Percentiles rank a stretch among this genome's conserved stretches.
These are phyloP conservation scores for Sebastes dallii DNA, from an alignment of 2,797 vertebrate genomes.

Conservation along the genomic window DNA sequence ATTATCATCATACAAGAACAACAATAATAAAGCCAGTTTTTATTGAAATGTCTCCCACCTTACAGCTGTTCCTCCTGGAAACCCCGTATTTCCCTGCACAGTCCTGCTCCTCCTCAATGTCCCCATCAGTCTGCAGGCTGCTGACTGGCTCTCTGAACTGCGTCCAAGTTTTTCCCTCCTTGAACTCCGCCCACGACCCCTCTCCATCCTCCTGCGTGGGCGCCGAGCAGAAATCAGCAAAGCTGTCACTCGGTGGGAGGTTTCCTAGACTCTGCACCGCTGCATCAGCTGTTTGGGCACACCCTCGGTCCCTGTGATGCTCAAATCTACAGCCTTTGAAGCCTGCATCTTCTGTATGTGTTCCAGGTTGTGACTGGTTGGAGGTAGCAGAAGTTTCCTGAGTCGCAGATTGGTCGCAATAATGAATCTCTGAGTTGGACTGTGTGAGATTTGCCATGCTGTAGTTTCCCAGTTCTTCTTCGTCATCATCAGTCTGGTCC, in stretches of 20 bases:
- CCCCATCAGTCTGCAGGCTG: conserved; percentile 69
- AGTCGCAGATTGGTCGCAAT: conserved; percentile 32
- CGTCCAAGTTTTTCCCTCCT: conserved; percentile 82
- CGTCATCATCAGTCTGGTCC: conserved; percentile 69
- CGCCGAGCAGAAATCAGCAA: conserved; percentile 95
- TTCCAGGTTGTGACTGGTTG: conserved; percentile 37
- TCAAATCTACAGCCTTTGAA: conserved; percentile 22
- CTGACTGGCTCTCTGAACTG: conserved; percentile 82
- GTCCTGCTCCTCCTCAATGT: conserved; percentile 75
- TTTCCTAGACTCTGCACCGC: conserved; percentile 56
- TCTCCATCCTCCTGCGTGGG: conserved; percentile 81
- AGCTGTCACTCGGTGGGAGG: conserved; percentile 91
- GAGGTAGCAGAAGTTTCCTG: conserved; percentile 74
- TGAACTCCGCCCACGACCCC: conserved; percentile 87
- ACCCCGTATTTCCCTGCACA: conserved; percentile 59
- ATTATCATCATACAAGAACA: neutral
- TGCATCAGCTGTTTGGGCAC: conserved; percentile 1
- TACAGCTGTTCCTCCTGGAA: conserved; percentile 57
- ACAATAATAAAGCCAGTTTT: neutral
- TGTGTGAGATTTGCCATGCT: conserved; percentile 21
- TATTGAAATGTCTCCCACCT: conserved; percentile 59
- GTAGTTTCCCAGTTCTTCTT: conserved; percentile 43
- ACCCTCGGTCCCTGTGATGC: conserved; percentile 10
- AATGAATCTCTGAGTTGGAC: conserved; percentile 17
- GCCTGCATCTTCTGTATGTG: conserved; percentile 38